phyloP scores from a whole-genome alignment of 2,113 vertebrate genomes.

The Scytalopus superciliaris region DNA sequence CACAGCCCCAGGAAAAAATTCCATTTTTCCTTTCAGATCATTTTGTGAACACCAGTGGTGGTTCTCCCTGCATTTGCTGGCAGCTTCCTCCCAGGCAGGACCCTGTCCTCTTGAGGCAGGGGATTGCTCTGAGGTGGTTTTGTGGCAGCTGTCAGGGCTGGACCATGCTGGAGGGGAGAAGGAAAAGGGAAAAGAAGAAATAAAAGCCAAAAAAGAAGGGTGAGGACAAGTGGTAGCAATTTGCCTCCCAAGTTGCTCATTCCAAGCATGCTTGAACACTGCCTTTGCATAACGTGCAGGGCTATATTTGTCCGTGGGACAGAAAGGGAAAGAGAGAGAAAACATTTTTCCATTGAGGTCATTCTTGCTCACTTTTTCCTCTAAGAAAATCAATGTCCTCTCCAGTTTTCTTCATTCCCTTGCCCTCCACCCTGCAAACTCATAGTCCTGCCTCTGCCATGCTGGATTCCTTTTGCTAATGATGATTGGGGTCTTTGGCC shows the following conservation, averaged over 20 bases:
- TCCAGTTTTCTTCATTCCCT: not conserved
- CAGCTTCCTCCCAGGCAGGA: not conserved
- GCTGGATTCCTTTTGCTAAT: not conserved
- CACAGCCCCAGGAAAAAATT: not conserved
- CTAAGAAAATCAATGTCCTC: conserved; percentile 31
- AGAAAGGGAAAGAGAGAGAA: conserved; percentile 20
- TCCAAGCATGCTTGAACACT: conserved; percentile 26
- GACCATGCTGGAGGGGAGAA: not conserved
- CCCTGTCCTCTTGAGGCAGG: not conserved
- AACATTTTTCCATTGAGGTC: conserved; percentile 64
- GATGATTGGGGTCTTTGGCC: not conserved
- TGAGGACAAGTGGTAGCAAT: not conserved
- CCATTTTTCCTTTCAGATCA: not conserved
- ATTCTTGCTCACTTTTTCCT: conserved; percentile 64
- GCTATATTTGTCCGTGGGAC: conserved; percentile 59
- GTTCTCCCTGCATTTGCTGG: not conserved
- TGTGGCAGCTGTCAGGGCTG: not conserved
- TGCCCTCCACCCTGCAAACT: not conserved
- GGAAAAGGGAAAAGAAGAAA: not conserved
- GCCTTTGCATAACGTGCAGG: not conserved
- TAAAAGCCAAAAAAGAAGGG: not conserved
- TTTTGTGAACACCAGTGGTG: not conserved
- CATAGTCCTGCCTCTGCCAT: not conserved
- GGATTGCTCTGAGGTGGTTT: not conserved
- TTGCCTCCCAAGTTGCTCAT: conserved; percentile 43